Conservation (phyloP, 2,797 vertebrate genomes). For the Thripadectes ignobilis region DNA sequence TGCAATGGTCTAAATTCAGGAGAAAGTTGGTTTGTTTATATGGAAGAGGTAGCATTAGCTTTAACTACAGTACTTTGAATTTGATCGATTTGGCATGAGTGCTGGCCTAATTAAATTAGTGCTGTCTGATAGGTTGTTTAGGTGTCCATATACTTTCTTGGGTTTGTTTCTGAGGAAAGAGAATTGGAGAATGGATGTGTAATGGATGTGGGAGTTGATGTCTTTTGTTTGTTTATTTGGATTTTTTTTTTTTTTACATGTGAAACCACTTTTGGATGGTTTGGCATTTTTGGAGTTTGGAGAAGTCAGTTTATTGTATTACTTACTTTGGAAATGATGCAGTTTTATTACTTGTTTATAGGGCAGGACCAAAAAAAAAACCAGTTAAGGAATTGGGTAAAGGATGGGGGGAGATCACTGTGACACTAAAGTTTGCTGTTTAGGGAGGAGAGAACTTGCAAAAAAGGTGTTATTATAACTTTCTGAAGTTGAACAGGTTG, state of each 20-base stretch:
- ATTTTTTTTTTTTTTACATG: not conserved
- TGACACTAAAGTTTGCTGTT: not conserved
- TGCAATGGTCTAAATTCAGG: not conserved
- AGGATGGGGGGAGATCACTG: not conserved
- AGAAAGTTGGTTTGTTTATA: not conserved
- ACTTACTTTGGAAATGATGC: not conserved
- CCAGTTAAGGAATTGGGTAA: not conserved
- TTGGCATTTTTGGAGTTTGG: not conserved
- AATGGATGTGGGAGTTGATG: rapidly evolving
- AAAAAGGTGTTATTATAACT: not conserved
- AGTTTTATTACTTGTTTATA: not conserved
- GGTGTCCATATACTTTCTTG: not conserved
- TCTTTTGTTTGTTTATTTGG: not conserved
- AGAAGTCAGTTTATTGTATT: not conserved
- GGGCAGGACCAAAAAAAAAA: not conserved
- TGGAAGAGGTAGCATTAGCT: not conserved
- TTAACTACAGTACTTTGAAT: not conserved
- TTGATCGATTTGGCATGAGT: not conserved
- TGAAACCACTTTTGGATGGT: not conserved
- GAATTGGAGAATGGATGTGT: not conserved
- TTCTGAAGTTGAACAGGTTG: not conserved
- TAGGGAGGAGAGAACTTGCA: not conserved
- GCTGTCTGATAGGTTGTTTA: not conserved
- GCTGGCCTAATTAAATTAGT: not conserved
- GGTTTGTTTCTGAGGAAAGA: not conserved